A percentile compares a stretch with the other conserved stretches of the same genome.
phyloP scores from a whole-genome alignment of 2,797 vertebrate genomes.

The Betta splendens region DNA sequence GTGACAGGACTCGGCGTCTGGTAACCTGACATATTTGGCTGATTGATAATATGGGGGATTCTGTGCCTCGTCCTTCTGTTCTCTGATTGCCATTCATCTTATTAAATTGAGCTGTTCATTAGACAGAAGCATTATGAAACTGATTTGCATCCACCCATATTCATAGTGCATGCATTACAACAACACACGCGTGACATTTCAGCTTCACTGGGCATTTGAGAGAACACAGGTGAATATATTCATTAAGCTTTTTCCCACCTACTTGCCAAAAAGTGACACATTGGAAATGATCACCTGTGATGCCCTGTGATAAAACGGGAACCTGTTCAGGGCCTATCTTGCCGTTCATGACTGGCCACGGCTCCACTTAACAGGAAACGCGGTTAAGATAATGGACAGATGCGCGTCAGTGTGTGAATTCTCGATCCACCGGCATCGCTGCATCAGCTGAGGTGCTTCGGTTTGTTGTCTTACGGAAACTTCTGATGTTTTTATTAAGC shows the following conservation, averaged over 20 bases:
- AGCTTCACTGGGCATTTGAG: slow-evolving; percentile 56
- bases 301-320: not conserved
- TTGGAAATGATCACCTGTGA: slow-evolving; percentile 46
- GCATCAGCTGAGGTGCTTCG: slow-evolving; percentile 25
- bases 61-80: slow-evolving; percentile 46
- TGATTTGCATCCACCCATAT: slow-evolving; percentile 76
- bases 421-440: slow-evolving; percentile 30
- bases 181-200: slow-evolving; percentile 71
- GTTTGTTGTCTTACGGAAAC: slow-evolving; percentile 40
- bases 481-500: slow-evolving; percentile 30
- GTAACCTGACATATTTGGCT: slow-evolving; percentile 53
- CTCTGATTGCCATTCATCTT: slow-evolving; percentile 72
- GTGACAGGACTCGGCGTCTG: slow-evolving; percentile 58
- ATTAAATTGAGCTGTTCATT: slow-evolving; percentile 75
- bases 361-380: too few species aligned
- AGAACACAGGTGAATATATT: slow-evolving; percentile 69
- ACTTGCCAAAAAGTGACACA: slow-evolving; percentile 51
- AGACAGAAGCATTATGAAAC: slow-evolving; percentile 67
- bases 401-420: slow-evolving; percentile 41
- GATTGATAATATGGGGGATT: slow-evolving; percentile 58
- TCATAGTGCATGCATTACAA: slow-evolving; percentile 75
- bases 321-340: too few species aligned
- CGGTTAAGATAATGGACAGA: too few species aligned
- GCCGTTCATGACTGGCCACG: too few species aligned
- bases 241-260: slow-evolving; percentile 27